A percentile compares a stretch with the other conserved stretches of the same genome.
Conservation (phyloP, 2,888 invertebrate genomes). For the Rhabditoides inermis region DNA sequence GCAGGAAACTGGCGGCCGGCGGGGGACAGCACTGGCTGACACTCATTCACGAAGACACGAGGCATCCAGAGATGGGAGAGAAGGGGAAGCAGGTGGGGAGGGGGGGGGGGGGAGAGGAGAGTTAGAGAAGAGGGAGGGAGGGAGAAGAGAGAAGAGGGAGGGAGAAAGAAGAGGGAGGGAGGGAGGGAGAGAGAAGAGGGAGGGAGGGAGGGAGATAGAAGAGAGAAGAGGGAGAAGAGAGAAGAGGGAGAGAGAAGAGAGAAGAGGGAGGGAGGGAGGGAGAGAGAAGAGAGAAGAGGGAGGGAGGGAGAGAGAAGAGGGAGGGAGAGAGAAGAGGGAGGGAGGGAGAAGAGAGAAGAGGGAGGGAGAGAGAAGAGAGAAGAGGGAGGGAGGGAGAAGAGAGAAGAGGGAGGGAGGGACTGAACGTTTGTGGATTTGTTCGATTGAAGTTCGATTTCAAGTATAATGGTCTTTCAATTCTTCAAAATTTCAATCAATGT, state of each 20-base stretch:
- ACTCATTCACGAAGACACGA: too few relatives aligned
- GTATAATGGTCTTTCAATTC: too few relatives aligned
- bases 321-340: neutral
- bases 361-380: neutral
- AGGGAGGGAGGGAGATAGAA: conserved; percentile 1
- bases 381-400: neutral
- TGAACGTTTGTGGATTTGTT: too few relatives aligned
- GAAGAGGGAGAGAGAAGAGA: neutral
- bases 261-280: neutral
- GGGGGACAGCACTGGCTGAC: too few relatives aligned
- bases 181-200: conserved; percentile 4
- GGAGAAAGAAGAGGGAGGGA: neutral
- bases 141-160: neutral
- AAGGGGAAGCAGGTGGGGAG: too few relatives aligned
- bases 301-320: neutral
- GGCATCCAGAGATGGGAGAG: too few relatives aligned
- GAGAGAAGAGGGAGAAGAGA: neutral
- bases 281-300: neutral
- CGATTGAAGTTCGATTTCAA: too few relatives aligned
- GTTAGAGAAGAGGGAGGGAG: neutral
- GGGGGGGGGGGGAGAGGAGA: too few relatives aligned
- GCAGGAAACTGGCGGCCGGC: too few relatives aligned
- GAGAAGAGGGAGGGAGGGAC: neutral
- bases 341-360: neutral
- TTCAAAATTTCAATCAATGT: too few relatives aligned